phyloP scores from a whole-genome alignment of 1,140 invertebrate genomes.

The Nomia melanderi region DNA sequence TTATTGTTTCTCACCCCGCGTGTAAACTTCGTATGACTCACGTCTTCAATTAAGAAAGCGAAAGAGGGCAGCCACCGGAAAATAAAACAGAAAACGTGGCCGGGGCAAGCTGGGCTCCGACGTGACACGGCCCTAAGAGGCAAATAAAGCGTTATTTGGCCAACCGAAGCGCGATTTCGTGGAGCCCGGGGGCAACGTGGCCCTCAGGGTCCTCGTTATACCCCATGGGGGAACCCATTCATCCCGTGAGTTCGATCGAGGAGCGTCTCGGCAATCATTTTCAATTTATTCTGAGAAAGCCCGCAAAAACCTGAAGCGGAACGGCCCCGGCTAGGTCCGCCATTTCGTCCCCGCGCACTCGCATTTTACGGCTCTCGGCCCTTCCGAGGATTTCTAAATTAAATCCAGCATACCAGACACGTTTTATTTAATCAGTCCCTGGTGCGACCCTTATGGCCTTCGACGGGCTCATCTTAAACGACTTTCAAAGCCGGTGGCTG shows the following conservation, averaged over 20 bases:
- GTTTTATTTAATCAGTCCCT: conserved; percentile 77
- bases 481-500: conserved; percentile 68
- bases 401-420: conserved; percentile 78
- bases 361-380: conserved; percentile 34
- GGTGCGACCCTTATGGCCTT: conserved; percentile 44
- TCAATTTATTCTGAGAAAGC: conserved; percentile 72
- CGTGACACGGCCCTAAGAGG: conserved; percentile 28
- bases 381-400: conserved; percentile 71
- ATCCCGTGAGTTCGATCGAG: conserved; percentile 64
- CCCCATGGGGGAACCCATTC: conserved; percentile 56
- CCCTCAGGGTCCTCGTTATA: conserved; percentile 39
- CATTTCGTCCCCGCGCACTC: conserved; percentile 37
- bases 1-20: background rate
- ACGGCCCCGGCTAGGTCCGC: conserved; percentile 24
- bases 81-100: background rate
- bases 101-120: background rate
- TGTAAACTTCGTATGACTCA: background rate
- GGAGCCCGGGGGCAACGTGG: conserved; percentile 35
- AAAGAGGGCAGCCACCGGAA: background rate
- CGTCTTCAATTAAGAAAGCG: background rate
- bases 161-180: conserved; percentile 40
- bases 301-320: conserved; percentile 55
- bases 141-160: conserved; percentile 53
- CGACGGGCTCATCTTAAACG: conserved; percentile 64
- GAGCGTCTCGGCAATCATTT: conserved; percentile 73